Evolutionary conservation across 2,113 vertebrate species (phyloP), one percentile per base, ranked within the genome.

Genomic region (Ictalurus punctatus): DNA sequence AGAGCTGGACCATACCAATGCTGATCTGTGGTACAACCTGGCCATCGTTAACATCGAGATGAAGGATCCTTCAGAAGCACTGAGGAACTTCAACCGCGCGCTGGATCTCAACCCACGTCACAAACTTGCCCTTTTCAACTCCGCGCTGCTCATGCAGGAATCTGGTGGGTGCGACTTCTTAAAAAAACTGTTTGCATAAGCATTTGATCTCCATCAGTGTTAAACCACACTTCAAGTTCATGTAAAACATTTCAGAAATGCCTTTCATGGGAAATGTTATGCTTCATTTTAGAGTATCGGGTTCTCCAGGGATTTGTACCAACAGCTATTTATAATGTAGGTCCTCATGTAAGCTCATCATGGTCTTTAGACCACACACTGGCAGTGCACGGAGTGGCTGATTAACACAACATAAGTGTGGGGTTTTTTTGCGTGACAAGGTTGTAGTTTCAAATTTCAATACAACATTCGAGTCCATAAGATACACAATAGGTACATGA

Each of bases 1-100:
- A 67, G 98, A 99, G 78, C 95, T 99, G 71, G 98, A 99, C 93
- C 95, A 94, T 91, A 96, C 93, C 91, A 99, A 99, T 83, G 97
- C 98, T 59, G 98, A 99, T 92, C 95, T 99, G 86, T 99, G 98
- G 98, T 99, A 99, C 95, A 99, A 99, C 93, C 93, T 99, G 93
- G 98, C 98, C 23, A 99, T 99, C 83, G 98, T 99, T 92, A 96
- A 98, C 92, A 99, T 99, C 69, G 98, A 99, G 93, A 97, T 99
- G 95, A 99, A 99, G 94, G 98, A 99, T 92, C 97, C 97, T 4
- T 91, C 95, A 0, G 98, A 99, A 92, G 98, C 98, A 6, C 93
- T 99, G 88, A 97, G 95, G 92, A 98, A 98, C 93, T 99, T 99
- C 91, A 98, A 99, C 93, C 96, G 85, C 58, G 98, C 98, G 0